Evolutionary conservation across 2,888 invertebrate species (phyloP).

Genomic region (Erebia palarica): DNA sequence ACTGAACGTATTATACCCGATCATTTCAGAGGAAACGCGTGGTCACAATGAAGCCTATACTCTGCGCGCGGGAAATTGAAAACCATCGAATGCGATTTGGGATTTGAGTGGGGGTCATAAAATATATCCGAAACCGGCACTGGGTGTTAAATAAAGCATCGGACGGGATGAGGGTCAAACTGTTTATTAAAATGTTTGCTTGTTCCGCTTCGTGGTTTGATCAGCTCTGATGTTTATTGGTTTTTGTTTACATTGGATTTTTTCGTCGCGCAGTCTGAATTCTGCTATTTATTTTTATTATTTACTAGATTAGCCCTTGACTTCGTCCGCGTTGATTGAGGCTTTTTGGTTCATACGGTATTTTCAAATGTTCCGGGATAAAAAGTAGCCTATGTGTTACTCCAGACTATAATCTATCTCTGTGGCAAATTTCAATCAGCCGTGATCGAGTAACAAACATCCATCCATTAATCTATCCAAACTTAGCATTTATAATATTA

Average conservation of each 20-base stretch:
- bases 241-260: conserved; percentile 25
- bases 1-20: not conserved
- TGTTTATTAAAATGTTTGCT: conserved; percentile 35
- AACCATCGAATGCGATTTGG: conserved; percentile 65
- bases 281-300: not conserved
- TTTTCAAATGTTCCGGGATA: too few relatives aligned
- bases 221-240: conserved; percentile 14
- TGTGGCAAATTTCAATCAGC: too few relatives aligned
- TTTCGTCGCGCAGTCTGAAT: conserved; percentile 3
- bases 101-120: conserved; percentile 52
- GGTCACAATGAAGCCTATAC: conserved; percentile 19
- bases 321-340: too few relatives aligned
- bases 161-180: conserved; percentile 34
- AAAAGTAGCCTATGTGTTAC: too few relatives aligned
- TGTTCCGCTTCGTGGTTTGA: conserved; percentile 14
- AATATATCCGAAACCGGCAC: conserved; percentile 58
- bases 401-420: too few relatives aligned
- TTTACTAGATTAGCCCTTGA: too few relatives aligned
- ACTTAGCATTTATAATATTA: too few relatives aligned
- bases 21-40: not conserved
- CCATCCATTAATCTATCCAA: too few relatives aligned
- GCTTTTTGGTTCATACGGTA: too few relatives aligned
- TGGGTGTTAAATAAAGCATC: conserved; percentile 55
- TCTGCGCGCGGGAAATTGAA: conserved; percentile 63
- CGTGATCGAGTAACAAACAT: too few relatives aligned